These are phyloP conservation scores for Parnassius apollo DNA, from an alignment of 2,888 invertebrate species.

Conservation along the genomic window DNA sequence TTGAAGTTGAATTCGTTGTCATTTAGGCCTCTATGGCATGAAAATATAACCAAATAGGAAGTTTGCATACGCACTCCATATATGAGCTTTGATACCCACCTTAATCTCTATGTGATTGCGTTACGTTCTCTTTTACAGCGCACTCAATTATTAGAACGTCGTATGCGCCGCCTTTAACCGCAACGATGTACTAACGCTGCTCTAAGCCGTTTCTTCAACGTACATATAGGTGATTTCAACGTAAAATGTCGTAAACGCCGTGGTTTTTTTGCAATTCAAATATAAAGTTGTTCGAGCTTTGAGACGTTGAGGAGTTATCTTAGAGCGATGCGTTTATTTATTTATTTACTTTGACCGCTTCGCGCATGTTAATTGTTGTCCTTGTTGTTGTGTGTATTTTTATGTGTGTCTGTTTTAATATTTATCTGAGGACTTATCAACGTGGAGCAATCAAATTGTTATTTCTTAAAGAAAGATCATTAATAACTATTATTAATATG, in stretches of 20 bases:
- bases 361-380: constrained; percentile 19
- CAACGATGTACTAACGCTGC: constrained; percentile 18
- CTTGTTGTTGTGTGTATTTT: constrained; percentile 13
- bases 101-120: background rate
- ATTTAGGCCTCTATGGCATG: background rate
- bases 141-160: constrained; percentile 24
- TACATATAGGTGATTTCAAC: constrained; percentile 20
- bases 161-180: constrained; percentile 16
- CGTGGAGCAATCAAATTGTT: no score
- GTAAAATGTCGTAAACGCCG: constrained; percentile 18
- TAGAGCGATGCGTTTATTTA: constrained; percentile 24
- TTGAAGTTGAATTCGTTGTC: no score
- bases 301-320: constrained; percentile 24
- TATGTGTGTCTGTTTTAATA: background rate
- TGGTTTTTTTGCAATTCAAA: constrained; percentile 21
- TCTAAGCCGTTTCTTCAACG: constrained; percentile 24
- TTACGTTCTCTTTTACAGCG: constrained; percentile 25
- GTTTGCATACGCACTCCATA: background rate
- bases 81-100: background rate
- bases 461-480: no score
- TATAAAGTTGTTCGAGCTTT: constrained; percentile 21
- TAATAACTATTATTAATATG: no score
- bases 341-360: constrained; percentile 16
- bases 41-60: background rate
- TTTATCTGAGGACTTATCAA: no score